These are phyloP conservation scores for Anomalospiza imberbis DNA, from an alignment of 2,797 vertebrate genomes.

Conservation along the genomic window DNA sequence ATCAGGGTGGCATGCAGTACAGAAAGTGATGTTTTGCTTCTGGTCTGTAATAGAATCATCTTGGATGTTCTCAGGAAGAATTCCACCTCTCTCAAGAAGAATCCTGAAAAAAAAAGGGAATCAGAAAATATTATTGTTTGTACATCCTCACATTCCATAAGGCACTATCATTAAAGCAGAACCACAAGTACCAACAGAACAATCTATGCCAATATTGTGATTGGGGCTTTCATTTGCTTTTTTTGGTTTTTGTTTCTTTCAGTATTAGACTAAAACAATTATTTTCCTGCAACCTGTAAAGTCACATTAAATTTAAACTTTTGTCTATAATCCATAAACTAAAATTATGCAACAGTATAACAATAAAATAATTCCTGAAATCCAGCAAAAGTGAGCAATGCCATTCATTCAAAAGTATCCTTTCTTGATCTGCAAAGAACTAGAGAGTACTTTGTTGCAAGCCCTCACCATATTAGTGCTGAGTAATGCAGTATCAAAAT, in stretches of 20 bases:
- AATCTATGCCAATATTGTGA: background rate
- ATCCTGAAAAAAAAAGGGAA: conserved; percentile 70
- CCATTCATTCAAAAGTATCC: background rate
- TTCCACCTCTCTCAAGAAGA: conserved; percentile 85
- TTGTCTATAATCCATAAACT: background rate
- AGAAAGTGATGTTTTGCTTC: conserved; percentile 77
- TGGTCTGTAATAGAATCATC: conserved; percentile 72
- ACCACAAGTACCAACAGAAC: background rate
- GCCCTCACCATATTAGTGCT: background rate
- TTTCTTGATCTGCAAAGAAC: background rate
- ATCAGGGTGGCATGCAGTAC: conserved; percentile 87
- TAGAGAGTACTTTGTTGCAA: background rate
- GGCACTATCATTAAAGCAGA: background rate
- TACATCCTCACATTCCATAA: background rate
- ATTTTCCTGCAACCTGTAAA: background rate
- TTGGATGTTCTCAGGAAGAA: conserved; percentile 86
- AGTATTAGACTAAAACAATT: background rate
- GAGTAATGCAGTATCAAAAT: background rate
- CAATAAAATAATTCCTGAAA: background rate
- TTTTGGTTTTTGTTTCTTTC: background rate
- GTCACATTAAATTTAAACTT: background rate
- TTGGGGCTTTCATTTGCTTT: background rate
- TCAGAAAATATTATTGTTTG: background rate
- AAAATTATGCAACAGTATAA: background rate
- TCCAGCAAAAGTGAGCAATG: background rate